A percentile compares a stretch with the other conserved stretches of the same genome.
Evolutionary conservation across 2,797 vertebrate species (phyloP).

Genomic region (Percopsis omiscomaycus): DNA sequence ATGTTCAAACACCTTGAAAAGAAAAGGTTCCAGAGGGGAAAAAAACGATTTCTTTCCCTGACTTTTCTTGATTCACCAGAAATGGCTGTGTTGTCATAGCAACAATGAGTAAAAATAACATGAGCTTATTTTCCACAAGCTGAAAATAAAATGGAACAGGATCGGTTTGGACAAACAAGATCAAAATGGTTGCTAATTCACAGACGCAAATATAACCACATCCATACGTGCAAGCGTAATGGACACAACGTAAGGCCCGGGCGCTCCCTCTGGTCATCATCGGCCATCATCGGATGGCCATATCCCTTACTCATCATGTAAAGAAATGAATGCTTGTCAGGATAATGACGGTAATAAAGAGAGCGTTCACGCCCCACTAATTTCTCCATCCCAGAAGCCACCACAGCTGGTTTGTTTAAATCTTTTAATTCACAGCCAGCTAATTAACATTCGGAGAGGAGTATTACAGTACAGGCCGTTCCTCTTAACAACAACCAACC

Average conservation of each 20-base stretch:
- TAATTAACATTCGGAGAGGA: conserved; percentile 78
- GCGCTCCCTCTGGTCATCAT: conserved; percentile 47
- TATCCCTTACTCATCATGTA: conserved; percentile 63
- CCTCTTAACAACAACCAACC: conserved; percentile 67
- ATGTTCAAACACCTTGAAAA: conserved; percentile 26
- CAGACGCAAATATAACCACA: conserved; percentile 38
- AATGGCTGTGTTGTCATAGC: conserved; percentile 76
- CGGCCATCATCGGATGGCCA: conserved; percentile 51
- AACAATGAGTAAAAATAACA: conserved; percentile 85
- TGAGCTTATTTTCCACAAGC: conserved; percentile 78
- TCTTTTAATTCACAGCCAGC: conserved; percentile 78
- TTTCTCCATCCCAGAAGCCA: conserved; percentile 77
- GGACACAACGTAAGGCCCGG: conserved; percentile 21
- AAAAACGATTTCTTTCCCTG: conserved; percentile 52
- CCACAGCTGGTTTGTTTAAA: conserved; percentile 80
- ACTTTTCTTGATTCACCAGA: conserved; percentile 58
- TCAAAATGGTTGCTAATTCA: conserved; percentile 78
- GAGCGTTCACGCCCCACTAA: conserved; percentile 79
- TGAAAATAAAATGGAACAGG: conserved; percentile 78
- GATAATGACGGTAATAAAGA: conserved; percentile 81
- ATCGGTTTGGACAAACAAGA: conserved; percentile 77
- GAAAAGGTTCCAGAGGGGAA: conserved; percentile 10
- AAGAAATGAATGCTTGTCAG: conserved; percentile 75
- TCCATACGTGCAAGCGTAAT: conserved; percentile 14
- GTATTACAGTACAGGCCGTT: conserved; percentile 66